Base-by-base conservation (phyloP, 2,888 invertebrate species). In the Pammene fasciana region DNA sequence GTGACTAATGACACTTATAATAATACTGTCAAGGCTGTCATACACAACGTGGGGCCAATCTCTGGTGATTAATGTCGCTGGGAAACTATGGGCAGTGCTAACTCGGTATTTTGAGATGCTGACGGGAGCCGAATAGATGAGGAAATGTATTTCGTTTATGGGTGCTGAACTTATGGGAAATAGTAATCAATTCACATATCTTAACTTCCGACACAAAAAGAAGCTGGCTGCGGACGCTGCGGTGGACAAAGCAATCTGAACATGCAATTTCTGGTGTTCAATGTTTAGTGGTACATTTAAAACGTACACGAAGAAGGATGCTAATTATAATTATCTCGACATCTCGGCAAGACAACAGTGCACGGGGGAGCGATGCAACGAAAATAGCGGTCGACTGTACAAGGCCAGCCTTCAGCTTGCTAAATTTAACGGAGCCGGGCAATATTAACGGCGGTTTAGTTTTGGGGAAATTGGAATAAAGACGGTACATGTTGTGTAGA, bases 21-120 rank as follows among this genome's bases (percentile, higher is more conserved):
- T 60, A 48, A 60, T 14, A 16, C 48, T 59, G 59, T 59, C 45
- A 59, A 59, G 59, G n/a, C 26, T 61, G 61, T 61, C 48, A 36
- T 3, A 16, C 38, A 61, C 48, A 61, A 18, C 61, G 13, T 46
- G 46, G 36, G 48, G 36, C 60, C 36, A 50, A 46, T 60, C 16
- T 50, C 36, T 36, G 10, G 38, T 61, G 61, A 61, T 61, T 50
- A 61, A 61, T 61, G 61, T 9, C 0, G n/a, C 14, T 48, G 14
- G 10, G 36, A 38, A 36, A 11, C 34, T 48, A 38, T 45, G 26
- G 45, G 9, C 11, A 13, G 11, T 41, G 14, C 13, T 16, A 6
- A 18, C 16, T 11, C 16, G 18, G 45, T 18, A 18, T 26, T 26
- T 14, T 13, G 26, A 8, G 43, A 9, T n/a, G 38, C 0, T 26